Evolutionary conservation across 2,797 vertebrate genomes (phyloP).

Genomic region (Streptopelia turtur): DNA sequence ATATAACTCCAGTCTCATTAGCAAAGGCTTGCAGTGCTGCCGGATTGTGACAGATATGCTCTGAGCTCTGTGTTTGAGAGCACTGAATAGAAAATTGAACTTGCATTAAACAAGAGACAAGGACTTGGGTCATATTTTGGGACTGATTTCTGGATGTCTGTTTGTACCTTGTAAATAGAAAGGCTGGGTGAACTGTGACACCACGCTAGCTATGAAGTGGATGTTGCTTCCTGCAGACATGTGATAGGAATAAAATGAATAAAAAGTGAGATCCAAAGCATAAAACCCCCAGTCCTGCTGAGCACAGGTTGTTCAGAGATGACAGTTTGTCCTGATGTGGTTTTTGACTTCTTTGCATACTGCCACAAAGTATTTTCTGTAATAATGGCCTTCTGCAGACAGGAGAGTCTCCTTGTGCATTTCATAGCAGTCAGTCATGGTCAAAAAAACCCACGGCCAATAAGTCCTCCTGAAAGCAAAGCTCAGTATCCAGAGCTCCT

Average conservation of each 20-base stretch:
- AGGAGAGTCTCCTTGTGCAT: background rate
- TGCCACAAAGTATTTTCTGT: background rate
- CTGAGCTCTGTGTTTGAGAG: background rate
- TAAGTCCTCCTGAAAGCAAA: background rate
- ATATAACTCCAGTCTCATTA: background rate
- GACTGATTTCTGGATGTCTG: background rate
- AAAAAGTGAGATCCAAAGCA: background rate
- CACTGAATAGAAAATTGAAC: background rate
- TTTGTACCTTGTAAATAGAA: background rate
- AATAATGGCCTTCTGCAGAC: background rate
- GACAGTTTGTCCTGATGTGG: background rate
- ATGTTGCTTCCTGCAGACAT: background rate
- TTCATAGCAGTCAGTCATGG: background rate
- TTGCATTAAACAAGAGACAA: background rate
- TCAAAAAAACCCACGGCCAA: background rate
- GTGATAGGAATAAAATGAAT: background rate
- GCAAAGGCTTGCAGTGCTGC: background rate
- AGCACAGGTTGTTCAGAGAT: background rate
- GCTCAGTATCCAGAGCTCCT: background rate
- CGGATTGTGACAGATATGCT: fast-evolving
- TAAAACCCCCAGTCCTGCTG: background rate
- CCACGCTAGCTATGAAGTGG: background rate
- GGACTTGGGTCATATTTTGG: background rate
- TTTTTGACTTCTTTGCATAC: background rate
- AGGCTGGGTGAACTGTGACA: background rate